Evolutionary conservation across 2,797 vertebrate species (phyloP), one percentile per base, ranked within the genome.

Genomic region (Sebastes matsubarae): DNA sequence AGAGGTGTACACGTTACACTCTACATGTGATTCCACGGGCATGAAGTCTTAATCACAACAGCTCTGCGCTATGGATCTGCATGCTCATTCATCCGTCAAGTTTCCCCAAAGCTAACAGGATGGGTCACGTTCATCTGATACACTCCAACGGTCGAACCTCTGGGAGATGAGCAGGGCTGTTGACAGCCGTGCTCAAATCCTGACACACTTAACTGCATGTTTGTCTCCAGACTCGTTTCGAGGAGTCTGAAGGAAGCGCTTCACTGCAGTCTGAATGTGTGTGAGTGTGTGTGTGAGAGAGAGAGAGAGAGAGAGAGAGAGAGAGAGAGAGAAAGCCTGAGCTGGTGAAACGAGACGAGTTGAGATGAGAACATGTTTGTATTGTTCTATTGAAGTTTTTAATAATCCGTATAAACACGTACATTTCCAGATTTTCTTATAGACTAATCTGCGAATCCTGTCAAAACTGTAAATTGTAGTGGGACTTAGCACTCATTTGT

Each of bases 151-250:
- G 50, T n/a, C 8, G 50, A 52, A 52, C 76, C 78, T 68, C 32
- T 34, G 63, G 73, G 72, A 85, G 77, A 86, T 25, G 83, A 83
- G 68, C 54, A 18, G 27, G 12, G 66, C 80, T 76, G 86, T 79
- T 82, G 89, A 90, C 82, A 82, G 84, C 92, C 66, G 73, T 57
- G 75, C 50, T 81, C 46, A 72, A 76, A 83, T 59, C 63, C 65
- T 72, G 82, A 86, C 76, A 75, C 68, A 68, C 84, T 80, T 80
- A 68, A 80, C 65, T 71, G 71, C 80, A 67, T 18, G 75, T 84
- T 82, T 82, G 74, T 87, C 80, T 88, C 66, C 60, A 73, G 52
- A 73, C 63, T 70, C 55, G 58, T 32, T 27, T 72, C 61, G 46
- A 73, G 52, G 55, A 65, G 74, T 42, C 55, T 57, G 70, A 76